Percentiles rank a stretch among this genome's conserved stretches.
phyloP scores from a whole-genome alignment of 2,797 vertebrate genomes.

The Enteromius treurensis region DNA sequence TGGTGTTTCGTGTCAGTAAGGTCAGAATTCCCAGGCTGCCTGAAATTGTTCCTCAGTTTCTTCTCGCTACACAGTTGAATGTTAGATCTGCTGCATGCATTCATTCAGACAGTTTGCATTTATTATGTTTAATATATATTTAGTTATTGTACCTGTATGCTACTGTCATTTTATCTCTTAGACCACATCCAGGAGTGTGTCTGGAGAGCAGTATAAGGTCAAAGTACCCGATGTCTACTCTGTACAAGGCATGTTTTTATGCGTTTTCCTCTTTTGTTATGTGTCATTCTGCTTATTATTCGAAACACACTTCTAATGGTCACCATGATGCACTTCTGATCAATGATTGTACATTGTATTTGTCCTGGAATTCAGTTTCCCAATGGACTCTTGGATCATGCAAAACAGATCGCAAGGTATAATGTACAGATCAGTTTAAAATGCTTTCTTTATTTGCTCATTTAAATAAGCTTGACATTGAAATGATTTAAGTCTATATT shows the following conservation, averaged over 20 bases:
- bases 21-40: constrained; percentile 54
- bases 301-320: not conserved
- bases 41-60: not conserved
- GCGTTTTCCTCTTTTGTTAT: not conserved
- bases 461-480: not conserved
- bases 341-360: constrained; percentile 24
- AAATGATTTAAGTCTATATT: not conserved
- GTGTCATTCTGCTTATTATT: not conserved
- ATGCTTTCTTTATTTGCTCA: not conserved
- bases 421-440: not conserved
- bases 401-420: constrained; percentile 71
- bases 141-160: not conserved
- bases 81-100: not conserved
- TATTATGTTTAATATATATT: not conserved
- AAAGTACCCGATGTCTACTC: constrained; percentile 26
- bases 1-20: constrained; percentile 77
- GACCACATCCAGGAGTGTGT: not conserved
- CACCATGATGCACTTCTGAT: constrained; percentile 53
- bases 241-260: constrained; percentile 65
- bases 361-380: constrained; percentile 59
- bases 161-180: constrained; percentile 12
- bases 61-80: not conserved
- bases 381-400: constrained; percentile 60
- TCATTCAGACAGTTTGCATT: not conserved
- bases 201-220: not conserved